Conservation (phyloP, 2,888 invertebrate species). For the Pollenia labialis region DNA sequence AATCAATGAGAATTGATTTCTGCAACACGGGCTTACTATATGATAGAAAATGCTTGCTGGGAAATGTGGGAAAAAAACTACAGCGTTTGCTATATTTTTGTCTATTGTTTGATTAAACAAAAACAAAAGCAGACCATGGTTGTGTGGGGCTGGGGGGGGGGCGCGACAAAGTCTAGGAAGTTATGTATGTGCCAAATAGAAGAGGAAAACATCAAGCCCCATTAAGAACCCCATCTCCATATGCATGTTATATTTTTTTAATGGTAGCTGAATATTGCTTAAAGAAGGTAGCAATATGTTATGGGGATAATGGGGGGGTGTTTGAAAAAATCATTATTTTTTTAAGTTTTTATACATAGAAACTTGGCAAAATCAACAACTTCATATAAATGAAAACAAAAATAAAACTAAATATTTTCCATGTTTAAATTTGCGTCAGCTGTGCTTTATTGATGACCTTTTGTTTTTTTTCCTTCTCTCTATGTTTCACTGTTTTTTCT, state of each 20-base stretch:
- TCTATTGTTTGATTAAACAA: conserved; percentile 21
- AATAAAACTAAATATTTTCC: conserved; percentile 60
- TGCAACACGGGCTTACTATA: too few species aligned
- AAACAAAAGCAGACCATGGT: neutral
- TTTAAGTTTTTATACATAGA: neutral
- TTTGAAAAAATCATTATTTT: conserved; percentile 7
- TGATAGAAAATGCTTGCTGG: too few species aligned
- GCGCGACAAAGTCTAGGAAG: neutral
- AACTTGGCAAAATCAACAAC: conserved; percentile 39
- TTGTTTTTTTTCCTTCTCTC: conserved; percentile 27
- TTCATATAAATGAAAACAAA: conserved; percentile 14
- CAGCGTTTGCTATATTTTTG: conserved; percentile 11
- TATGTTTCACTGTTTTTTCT: conserved; percentile 8
- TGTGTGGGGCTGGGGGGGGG: neutral
- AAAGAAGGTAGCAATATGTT: neutral
- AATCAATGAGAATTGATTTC: too few species aligned
- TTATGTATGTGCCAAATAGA: neutral
- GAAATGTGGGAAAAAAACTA: neutral
- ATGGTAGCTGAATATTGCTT: neutral
- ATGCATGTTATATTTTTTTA: conserved; percentile 36
- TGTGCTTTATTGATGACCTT: conserved; percentile 72
- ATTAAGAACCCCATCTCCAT: conserved; percentile 56
- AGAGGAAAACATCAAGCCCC: conserved; percentile 15
- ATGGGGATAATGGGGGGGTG: neutral
- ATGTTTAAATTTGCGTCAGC: conserved; percentile 68